A percentile compares a stretch with the other conserved stretches of the same genome.
phyloP scores from a whole-genome alignment of 2,888 invertebrate species.

The Dendrolimus houi region DNA sequence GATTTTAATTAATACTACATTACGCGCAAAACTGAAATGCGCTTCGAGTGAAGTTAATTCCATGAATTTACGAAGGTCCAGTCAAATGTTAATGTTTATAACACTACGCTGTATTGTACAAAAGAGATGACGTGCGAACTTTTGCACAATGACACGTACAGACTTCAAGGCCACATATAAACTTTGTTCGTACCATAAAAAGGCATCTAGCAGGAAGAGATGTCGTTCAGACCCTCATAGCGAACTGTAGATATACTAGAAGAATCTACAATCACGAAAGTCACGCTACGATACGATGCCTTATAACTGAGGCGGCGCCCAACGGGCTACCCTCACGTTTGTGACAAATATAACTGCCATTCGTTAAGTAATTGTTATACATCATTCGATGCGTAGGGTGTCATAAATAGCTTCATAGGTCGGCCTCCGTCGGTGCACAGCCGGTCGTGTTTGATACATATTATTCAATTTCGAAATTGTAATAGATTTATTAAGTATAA shows the following conservation, averaged over 20 bases:
- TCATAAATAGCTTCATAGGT: conserved; percentile 60
- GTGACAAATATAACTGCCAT: conserved; percentile 71
- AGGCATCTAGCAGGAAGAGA: no score
- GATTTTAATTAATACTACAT: no score
- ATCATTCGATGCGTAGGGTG: conserved; percentile 53
- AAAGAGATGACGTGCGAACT: no score
- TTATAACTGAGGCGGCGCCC: conserved; percentile 36
- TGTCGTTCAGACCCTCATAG: no score
- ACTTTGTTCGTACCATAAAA: neutral
- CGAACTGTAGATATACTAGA: no score
- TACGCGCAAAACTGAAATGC: no score
- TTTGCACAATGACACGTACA: no score
- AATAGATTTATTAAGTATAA: conserved; percentile 71
- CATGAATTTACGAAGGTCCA: no score
- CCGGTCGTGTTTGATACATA: conserved; percentile 71
- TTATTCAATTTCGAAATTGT: conserved; percentile 73
- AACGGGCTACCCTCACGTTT: conserved; percentile 18
- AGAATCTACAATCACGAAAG: no score
- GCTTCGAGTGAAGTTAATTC: no score
- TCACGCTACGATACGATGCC: conserved; percentile 58
- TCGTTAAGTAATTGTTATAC: conserved; percentile 66
- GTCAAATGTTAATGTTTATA: conserved; percentile 24
- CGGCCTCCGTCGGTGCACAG: conserved; percentile 67
- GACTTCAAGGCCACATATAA: neutral
- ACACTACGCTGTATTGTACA: conserved; percentile 6